Evolutionary conservation across 2,888 invertebrate species (phyloP).

Genomic region (Tuberolachnus salignus): DNA sequence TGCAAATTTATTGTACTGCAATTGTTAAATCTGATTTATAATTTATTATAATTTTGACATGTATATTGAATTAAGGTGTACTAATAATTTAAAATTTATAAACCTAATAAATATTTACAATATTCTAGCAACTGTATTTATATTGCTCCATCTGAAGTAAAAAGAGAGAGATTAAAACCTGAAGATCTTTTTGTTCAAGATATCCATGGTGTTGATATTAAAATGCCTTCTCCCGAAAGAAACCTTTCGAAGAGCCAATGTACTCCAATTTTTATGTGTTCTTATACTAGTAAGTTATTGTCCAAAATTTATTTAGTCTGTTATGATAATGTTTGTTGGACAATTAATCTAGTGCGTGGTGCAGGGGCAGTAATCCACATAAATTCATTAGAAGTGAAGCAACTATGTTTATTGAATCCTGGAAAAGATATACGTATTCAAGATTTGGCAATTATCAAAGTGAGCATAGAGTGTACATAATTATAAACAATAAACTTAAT

Average conservation of each 20-base stretch:
- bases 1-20: too few relatives aligned
- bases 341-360: constrained; percentile 64
- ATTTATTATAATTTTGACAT: background rate
- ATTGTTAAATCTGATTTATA: too few relatives aligned
- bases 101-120: constrained; percentile 14
- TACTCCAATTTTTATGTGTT: constrained; percentile 93
- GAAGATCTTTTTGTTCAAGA: constrained; percentile 91
- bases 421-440: constrained; percentile 86
- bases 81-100: background rate
- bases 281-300: constrained; percentile 69
- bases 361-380: constrained; percentile 95
- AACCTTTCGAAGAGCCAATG: constrained; percentile 91
- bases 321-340: constrained; percentile 20
- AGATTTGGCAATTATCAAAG: constrained; percentile 96
- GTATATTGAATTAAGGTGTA: constrained; percentile 1
- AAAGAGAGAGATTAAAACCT: constrained; percentile 87
- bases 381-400: constrained; percentile 88
- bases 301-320: background rate
- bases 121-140: constrained; percentile 75
- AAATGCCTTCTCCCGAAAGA: constrained; percentile 77
- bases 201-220: constrained; percentile 78
- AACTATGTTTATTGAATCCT: constrained; percentile 84
- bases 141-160: constrained; percentile 96
- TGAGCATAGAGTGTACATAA: constrained; percentile 61
- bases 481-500: background rate